These are phyloP conservation scores for Bolborhynchus lineola DNA, from an alignment of 2,113 vertebrate genomes.

Conservation along the genomic window DNA sequence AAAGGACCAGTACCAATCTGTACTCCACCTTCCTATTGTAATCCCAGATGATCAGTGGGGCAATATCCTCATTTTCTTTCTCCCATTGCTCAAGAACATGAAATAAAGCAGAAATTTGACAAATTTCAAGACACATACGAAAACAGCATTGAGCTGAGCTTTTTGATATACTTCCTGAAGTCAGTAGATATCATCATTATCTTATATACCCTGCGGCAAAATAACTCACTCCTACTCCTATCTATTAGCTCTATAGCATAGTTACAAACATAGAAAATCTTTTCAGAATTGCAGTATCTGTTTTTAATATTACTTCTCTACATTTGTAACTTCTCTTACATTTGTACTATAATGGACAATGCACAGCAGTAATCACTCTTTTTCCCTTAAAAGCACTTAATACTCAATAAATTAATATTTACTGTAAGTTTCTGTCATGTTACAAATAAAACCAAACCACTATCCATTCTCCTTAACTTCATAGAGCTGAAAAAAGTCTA, in stretches of 20 bases:
- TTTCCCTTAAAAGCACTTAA: not conserved
- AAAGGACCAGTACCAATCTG: not conserved
- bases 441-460: not conserved
- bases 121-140: not conserved
- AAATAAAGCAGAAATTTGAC: not conserved
- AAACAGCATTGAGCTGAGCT: not conserved
- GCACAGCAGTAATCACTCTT: accelerated
- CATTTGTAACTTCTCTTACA: not conserved
- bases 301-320: not conserved
- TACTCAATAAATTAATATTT: not conserved
- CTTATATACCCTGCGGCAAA: not conserved
- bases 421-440: not conserved
- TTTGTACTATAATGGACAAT: not conserved
- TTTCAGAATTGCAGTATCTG: not conserved
- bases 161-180: not conserved
- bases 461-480: not conserved
- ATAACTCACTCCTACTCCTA: not conserved
- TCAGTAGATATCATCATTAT: not conserved
- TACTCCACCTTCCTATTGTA: not conserved
- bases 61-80: not conserved
- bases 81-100: not conserved
- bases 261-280: not conserved
- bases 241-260: not conserved
- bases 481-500: not conserved
- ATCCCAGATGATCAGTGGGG: not conserved